Evolutionary conservation across 2,113 vertebrate species (phyloP), one percentile per base, ranked within the genome.

Genomic region (Anolis carolinensis): DNA sequence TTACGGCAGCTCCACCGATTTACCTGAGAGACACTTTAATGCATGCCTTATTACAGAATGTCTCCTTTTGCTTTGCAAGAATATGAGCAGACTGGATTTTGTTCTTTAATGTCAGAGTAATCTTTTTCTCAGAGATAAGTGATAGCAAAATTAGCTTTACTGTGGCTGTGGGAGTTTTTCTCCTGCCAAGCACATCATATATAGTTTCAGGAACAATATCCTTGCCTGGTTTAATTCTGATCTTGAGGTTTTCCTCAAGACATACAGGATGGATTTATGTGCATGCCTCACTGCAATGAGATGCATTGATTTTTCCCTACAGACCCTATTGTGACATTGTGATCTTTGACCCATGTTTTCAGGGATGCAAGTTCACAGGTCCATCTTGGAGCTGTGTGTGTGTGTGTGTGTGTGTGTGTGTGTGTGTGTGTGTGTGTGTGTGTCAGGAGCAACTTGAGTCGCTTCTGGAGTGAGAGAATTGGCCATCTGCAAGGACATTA

Each of bases 141-240:
- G 76, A 90, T 14, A 75, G 9, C 0, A 0, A 32, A 71, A n/a
- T 74, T 50, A 1, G 75, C 75, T 39, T n/a, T 14, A 39, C 0
- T 5, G 1, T 0, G 0, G 14, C 0, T 1, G 62, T 0, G 0
- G 6, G 75, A 88, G 59, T 0, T 83, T 18, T 74, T 90, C 89
- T 1, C 10, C 27, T 50, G 20, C 20, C 48, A 67, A 79, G 36
- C 30, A 82, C 27, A 36, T 79, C 21, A 68, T 1, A 82, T 34
- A 79, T 4, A 6, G 0, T 39, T 4, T 52, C 10, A 32, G 13
- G 50, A 86, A 88, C 84, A 90, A 1, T 0, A 0, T 70, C 75
- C 75, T 77, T 77, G 11, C 75, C 52, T 82, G 0, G 0, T 36
- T 62, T 88, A 14, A 50, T 5, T 36, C 10, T 78, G 36, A 76